phyloP scores from a whole-genome alignment of 2,888 invertebrate species.

The Drepana falcataria region DNA sequence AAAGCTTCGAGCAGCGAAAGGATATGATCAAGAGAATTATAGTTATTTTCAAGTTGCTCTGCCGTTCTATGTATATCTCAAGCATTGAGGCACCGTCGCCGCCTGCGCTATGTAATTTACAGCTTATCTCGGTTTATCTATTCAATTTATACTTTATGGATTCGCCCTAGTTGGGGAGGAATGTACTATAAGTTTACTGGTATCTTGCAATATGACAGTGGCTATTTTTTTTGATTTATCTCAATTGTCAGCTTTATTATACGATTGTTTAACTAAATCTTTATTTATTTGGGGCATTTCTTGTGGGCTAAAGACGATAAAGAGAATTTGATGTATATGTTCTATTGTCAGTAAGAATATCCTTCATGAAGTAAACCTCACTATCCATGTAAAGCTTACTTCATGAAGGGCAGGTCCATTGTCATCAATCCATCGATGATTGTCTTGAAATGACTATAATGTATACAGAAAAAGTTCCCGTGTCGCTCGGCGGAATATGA shows the following conservation, averaged over 20 bases:
- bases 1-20: background rate
- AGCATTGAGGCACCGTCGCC: constrained; percentile 33
- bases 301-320: too few relatives aligned
- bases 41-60: constrained; percentile 23
- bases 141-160: constrained; percentile 69
- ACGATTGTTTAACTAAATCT: too few relatives aligned
- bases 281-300: too few relatives aligned
- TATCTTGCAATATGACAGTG: background rate
- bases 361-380: too few relatives aligned
- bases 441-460: constrained; percentile 6
- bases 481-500: constrained; percentile 96
- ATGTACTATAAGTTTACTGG: constrained; percentile 6
- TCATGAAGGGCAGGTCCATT: too few relatives aligned
- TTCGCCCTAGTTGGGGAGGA: constrained; percentile 50
- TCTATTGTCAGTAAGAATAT: too few relatives aligned
- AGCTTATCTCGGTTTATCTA: constrained; percentile 63
- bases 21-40: background rate
- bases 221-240: too few relatives aligned
- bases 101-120: constrained; percentile 39
- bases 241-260: too few relatives aligned
- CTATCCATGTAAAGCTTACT: too few relatives aligned
- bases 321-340: too few relatives aligned
- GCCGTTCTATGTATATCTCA: constrained; percentile 5
- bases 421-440: too few relatives aligned
- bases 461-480: constrained; percentile 87